Conservation (phyloP, 2,113 vertebrate species). For the Centropus bengalensis region DNA sequence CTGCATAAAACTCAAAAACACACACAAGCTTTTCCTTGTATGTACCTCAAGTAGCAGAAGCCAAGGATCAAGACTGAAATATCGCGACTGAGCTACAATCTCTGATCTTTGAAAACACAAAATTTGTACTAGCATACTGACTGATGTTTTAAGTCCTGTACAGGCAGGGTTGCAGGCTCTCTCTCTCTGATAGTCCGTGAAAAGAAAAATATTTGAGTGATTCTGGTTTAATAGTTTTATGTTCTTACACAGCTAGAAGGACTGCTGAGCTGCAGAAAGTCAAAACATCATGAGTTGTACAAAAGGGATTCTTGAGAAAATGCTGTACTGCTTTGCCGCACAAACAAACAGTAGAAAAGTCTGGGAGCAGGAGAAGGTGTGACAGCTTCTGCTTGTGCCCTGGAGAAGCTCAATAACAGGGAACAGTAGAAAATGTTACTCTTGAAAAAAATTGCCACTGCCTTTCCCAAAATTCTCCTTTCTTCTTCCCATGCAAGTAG, state of each 20-base stretch:
- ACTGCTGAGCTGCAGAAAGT: background rate
- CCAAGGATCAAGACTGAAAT: background rate
- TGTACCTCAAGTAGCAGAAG: background rate
- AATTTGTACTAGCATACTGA: background rate
- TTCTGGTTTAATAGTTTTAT: background rate
- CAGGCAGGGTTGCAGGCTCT: background rate
- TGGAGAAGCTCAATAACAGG: background rate
- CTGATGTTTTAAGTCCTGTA: background rate
- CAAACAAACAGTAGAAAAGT: background rate
- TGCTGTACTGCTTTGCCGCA: background rate
- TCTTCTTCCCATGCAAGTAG: background rate
- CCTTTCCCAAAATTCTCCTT: background rate
- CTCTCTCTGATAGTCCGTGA: background rate
- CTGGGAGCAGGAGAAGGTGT: background rate
- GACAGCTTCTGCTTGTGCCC: background rate
- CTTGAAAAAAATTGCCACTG: background rate
- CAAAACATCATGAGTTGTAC: rapidly evolving
- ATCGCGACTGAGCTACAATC: background rate
- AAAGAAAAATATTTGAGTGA: background rate
- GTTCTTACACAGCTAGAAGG: background rate
- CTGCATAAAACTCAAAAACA: background rate
- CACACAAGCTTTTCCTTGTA: background rate
- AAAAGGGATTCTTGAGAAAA: background rate
- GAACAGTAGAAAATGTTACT: background rate
- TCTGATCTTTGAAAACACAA: background rate